Percentiles rank a stretch among this genome's conserved stretches.
phyloP scores from a whole-genome alignment of 2,113 vertebrate genomes.

The Alectura lathami region DNA sequence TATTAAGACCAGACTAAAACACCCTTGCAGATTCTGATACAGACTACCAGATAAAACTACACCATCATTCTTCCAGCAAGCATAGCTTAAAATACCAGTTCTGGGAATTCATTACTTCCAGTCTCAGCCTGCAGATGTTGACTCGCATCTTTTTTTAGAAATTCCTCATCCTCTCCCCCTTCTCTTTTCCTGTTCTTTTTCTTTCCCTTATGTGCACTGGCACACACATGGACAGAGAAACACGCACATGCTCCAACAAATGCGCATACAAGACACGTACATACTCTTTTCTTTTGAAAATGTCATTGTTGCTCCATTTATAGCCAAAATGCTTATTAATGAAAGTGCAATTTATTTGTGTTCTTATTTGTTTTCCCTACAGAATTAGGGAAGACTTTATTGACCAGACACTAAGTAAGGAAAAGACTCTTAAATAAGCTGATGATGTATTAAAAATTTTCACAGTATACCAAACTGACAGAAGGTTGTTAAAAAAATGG shows the following conservation, averaged over 20 bases:
- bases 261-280: neutral
- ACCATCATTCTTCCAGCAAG: neutral
- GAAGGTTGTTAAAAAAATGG: neutral
- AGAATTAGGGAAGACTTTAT: neutral
- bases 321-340: neutral
- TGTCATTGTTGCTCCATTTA: neutral
- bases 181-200: neutral
- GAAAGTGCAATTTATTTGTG: neutral
- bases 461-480: neutral
- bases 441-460: neutral
- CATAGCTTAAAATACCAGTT: neutral
- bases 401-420: neutral
- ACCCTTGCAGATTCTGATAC: neutral
- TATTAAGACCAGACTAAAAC: slow-evolving; percentile 1
- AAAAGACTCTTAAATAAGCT: neutral
- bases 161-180: neutral
- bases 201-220: neutral
- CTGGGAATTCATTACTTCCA: neutral
- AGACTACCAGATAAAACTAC: neutral
- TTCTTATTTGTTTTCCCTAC: neutral
- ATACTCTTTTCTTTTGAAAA: neutral
- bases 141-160: neutral
- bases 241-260: neutral
- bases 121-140: neutral
- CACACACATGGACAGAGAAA: neutral